phyloP scores from a whole-genome alignment of 1,140 invertebrate species.

The Diachasmimorpha longicaudata region DNA sequence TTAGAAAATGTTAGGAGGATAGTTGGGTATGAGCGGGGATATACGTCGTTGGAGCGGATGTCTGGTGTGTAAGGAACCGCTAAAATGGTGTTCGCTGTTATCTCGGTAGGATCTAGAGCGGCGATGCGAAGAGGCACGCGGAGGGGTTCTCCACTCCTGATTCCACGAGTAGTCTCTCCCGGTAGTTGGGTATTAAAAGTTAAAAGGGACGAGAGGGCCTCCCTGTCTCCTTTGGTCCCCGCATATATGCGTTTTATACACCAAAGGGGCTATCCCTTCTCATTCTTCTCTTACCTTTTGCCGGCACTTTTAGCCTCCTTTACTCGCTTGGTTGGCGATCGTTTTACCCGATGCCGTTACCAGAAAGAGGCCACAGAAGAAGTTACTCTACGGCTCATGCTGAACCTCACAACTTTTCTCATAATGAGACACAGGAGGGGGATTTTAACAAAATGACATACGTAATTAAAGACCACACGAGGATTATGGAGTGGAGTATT shows the following conservation, averaged over 20 bases:
- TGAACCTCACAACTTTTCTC: slow-evolving; percentile 54
- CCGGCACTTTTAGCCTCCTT: slow-evolving; percentile 29
- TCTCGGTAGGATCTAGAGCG: slow-evolving; percentile 61
- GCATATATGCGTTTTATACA: slow-evolving; percentile 4
- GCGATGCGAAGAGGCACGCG: slow-evolving; percentile 63
- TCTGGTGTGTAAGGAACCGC: slow-evolving; percentile 66
- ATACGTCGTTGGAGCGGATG: slow-evolving; percentile 55
- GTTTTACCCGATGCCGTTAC: slow-evolving; percentile 51
- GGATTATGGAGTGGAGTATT: not conserved
- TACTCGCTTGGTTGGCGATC: slow-evolving; percentile 39
- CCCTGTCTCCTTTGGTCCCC: not conserved
- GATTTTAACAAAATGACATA: slow-evolving; percentile 54
- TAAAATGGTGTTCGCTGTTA: slow-evolving; percentile 65
- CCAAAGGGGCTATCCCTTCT: slow-evolving; percentile 5
- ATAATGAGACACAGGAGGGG: slow-evolving; percentile 47
- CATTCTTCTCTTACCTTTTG: slow-evolving; percentile 29
- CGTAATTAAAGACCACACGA: slow-evolving; percentile 52
- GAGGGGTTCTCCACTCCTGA: slow-evolving; percentile 36
- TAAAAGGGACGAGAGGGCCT: slow-evolving; percentile 5
- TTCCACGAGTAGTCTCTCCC: not conserved
- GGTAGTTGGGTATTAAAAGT: slow-evolving; percentile 7
- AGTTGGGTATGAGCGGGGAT: slow-evolving; percentile 47
- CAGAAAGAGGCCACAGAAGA: slow-evolving; percentile 55
- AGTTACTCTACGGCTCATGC: slow-evolving; percentile 45
- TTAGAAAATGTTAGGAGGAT: slow-evolving; percentile 21